These are phyloP conservation scores for Murina feae DNA, from an alignment of 2,113 vertebrate species.

Conservation along the genomic window DNA sequence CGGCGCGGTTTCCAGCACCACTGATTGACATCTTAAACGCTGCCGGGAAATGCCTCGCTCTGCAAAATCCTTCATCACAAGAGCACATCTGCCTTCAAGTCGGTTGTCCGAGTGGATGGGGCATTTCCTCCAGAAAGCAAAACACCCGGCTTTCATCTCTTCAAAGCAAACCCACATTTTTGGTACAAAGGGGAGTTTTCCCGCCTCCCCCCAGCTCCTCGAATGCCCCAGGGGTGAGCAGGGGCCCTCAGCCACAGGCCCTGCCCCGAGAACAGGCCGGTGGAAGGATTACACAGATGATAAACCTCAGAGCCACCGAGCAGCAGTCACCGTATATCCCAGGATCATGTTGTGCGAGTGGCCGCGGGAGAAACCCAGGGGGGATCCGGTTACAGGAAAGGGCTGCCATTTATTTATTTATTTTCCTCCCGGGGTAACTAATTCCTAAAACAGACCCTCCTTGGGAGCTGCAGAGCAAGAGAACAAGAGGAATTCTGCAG, in stretches of 20 bases:
- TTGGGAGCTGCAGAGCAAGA: constrained; percentile 85
- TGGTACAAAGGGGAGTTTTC: constrained; percentile 29
- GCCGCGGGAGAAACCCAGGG: constrained; percentile 89
- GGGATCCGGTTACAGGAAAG: constrained; percentile 96
- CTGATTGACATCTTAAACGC: constrained; percentile 71
- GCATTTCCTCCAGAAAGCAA: constrained; percentile 64
- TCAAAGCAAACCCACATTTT: constrained; percentile 46
- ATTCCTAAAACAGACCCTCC: constrained; percentile 87
- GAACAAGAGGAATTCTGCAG: constrained; percentile 94
- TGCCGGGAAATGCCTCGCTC: constrained; percentile 54
- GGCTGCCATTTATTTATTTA: constrained; percentile 87
- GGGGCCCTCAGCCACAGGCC: not conserved
- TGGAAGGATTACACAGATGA: constrained; percentile 70
- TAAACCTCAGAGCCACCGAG: constrained; percentile 72
- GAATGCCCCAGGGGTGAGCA: not conserved
- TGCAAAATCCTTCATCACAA: constrained; percentile 70
- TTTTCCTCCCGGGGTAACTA: constrained; percentile 83
- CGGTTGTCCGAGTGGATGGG: constrained; percentile 41
- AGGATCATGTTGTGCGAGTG: constrained; percentile 89
- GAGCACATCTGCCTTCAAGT: constrained; percentile 67
- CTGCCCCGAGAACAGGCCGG: not conserved
- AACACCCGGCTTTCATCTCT: constrained; percentile 61
- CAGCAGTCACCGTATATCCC: constrained; percentile 82
- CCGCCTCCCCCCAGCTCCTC: not conserved
- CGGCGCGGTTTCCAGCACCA: constrained; percentile 64